Base-by-base conservation (phyloP, 1,140 invertebrate species). In the Chrysomallon squamiferum region DNA sequence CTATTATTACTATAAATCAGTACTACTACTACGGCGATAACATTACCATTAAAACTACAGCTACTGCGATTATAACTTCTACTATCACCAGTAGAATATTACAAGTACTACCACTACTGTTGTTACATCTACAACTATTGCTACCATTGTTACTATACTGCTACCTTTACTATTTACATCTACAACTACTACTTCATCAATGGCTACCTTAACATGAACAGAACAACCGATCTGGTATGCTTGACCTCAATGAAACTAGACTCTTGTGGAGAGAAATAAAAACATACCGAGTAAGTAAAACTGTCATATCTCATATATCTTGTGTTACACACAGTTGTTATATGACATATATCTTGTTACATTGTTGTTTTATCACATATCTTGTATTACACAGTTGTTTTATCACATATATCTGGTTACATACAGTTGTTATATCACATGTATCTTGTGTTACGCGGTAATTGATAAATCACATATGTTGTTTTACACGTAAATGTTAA, bases 221-320 rank as follows among this genome's bases (percentile, higher is more conserved):
- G 77, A 47, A 67, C 57, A 71, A 75, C 57, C 49, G 65, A 25
- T 72, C 77, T 13, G 77, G 77, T 11, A 65, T 67, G 11, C 54
- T 78, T 45, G 58, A 62, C 29, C 65, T 68, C n/a, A 60, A 69
- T 47, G 77, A 78, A 50, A 65, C 67, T 1, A 58, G 66, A 33
- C 70, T 68, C 62, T 65, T 67, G 22, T 76, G 74, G 74, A 73
- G 66, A 35, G 74, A 78, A 35, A 64, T 75, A 22, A 76, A 75
- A 62, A 68, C 72, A 20, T 78, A 73, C 33, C 72, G 66, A 60
- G 77, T 78, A 59, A 68, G 68, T 68, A 18, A 15, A 33, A 11
- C 45, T 22, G 45, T 47, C 13, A 5, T 47, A 18, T 47, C 5
- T 6, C 5, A 15, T 11, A 20, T 47, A 22, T 18, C 25, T 18